These are phyloP conservation scores for Euzophera pinguis DNA, from an alignment of 2,888 invertebrate species.

Conservation along the genomic window DNA sequence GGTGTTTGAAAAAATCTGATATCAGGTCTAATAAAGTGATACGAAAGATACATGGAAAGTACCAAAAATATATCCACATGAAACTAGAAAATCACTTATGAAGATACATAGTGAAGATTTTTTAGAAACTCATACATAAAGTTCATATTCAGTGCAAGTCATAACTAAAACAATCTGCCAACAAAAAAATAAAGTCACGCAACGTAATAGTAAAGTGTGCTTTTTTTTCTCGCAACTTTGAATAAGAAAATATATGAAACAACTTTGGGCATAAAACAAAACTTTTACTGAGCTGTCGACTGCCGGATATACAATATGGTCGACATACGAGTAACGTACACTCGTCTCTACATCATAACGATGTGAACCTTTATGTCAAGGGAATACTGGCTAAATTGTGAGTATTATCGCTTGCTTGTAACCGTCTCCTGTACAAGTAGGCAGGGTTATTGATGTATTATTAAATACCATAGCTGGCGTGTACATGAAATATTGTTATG, in stretches of 20 bases:
- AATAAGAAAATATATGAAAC: slow-evolving; percentile 64
- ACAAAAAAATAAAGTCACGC: slow-evolving; percentile 6
- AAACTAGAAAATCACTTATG: too few relatives aligned
- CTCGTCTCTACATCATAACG: background rate
- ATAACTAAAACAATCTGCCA: background rate
- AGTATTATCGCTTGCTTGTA: too few relatives aligned
- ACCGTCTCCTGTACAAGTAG: too few relatives aligned
- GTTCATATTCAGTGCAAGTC: background rate
- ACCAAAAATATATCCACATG: too few relatives aligned
- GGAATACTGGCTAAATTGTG: too few relatives aligned
- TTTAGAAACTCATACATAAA: background rate
- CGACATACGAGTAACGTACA: background rate
- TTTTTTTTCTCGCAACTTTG: slow-evolving; percentile 41
- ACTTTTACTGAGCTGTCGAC: slow-evolving; percentile 56
- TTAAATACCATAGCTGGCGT: background rate
- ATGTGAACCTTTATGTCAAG: too few relatives aligned
- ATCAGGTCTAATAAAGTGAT: too few relatives aligned
- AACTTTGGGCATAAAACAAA: slow-evolving; percentile 68
- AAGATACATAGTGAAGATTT: too few relatives aligned
- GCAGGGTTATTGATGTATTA: background rate
- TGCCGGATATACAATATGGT: slow-evolving; percentile 25
- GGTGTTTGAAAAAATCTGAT: too few relatives aligned
- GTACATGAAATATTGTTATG: too few relatives aligned
- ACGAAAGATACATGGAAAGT: too few relatives aligned
- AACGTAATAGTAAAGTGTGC: slow-evolving; percentile 12